Evolutionary conservation across 2,888 invertebrate genomes (phyloP), one percentile per base, ranked within the genome.

Genomic region (Plagodis dolabraria): DNA sequence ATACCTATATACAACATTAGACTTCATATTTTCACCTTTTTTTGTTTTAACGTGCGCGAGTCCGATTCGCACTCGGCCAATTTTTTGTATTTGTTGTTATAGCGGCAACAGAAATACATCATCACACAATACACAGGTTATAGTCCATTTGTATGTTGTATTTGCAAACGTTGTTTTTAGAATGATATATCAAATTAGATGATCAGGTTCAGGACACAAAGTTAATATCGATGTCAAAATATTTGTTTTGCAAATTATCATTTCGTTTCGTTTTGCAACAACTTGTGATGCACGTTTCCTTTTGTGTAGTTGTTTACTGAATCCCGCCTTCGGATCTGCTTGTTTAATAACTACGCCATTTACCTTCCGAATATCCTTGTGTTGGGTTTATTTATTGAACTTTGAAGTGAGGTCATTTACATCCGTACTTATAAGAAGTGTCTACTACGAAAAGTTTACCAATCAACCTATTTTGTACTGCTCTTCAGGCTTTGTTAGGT

Each of bases 211-310:
- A 53, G 51, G 33, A 76, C 48, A 65, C 55, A 53, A 57, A 60
- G 68, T 67, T 65, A 59, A 71, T 64, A 51, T 47, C 45, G 63
- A 52, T 63, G 55, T 36, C 50, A 73, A 74, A 82, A 80, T 82
- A 82, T 87, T 86, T 76, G 71, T 67, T 69, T 74, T 69, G 67
- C 63, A 51, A 73, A 83, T 87, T 79, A 79, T 65, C 72, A 69
- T 70, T 68, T 62, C 57, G 63, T 70, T 68, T 62, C 57, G 63
- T 64, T 64, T 70, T 63, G 72, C 66, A 60, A 74, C 72, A 34
- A 56, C 68, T 75, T 71, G 77, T 76, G 75, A 67, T 57, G 67
- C 86, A 85, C 85, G 85, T 76, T 68, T 60, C 55, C 63, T 68
- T 63, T 77, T 65, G 57, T 65, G 51, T 67, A 63, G 65, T 63